Evolutionary conservation across 2,888 invertebrate genomes (phyloP), one percentile per base, ranked within the genome.

Genomic region (Cheilosia vulpina): DNA sequence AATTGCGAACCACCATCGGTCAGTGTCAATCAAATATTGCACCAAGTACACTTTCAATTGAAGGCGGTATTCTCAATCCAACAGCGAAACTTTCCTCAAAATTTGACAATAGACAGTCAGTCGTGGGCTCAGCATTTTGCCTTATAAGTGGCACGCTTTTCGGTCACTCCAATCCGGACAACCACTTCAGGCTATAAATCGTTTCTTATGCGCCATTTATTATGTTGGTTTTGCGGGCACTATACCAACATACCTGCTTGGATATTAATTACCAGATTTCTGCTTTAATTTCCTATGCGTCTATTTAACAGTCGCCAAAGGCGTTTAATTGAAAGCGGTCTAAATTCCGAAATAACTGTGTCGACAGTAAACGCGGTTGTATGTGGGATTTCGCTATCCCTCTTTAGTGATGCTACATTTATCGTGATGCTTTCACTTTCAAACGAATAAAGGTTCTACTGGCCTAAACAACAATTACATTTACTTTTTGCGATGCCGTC

Each of bases 181-280:
- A 53, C 52, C 60, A 43, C 52, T 62, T 43, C 15, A 45, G 13
- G 53, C 60, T 53, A 77, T 62, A 68, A 77, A 68, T 60, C 34
- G 43, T 62, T 77, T 60, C 34, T 45, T 58, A 27, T 76, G 4
- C 24, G 66, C 27, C 19, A 65, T 75, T 65, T 43, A 17, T 60
- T 60, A 52, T 68, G 34, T 60, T 66, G 38, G 3, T 58, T 50
- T n/a, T 58, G 38, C 34, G 34, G 68, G 57, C 38, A 58, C 21
- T 31, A 34, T 47, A 47, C 45, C 24, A 27, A 53, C 6, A 57
- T 21, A 47, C 53, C 5, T 38, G 38, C 41, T 27, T 45, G 45
- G 27, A n/a, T 53, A 69, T 55, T 62, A 77, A 77, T 77, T 68
- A 77, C 77, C 53, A 66, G 76, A 52, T 43, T 17, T 52, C 27